Evolutionary conservation across 1,140 invertebrate species (phyloP).

Genomic region (Vanessa atalanta): DNA sequence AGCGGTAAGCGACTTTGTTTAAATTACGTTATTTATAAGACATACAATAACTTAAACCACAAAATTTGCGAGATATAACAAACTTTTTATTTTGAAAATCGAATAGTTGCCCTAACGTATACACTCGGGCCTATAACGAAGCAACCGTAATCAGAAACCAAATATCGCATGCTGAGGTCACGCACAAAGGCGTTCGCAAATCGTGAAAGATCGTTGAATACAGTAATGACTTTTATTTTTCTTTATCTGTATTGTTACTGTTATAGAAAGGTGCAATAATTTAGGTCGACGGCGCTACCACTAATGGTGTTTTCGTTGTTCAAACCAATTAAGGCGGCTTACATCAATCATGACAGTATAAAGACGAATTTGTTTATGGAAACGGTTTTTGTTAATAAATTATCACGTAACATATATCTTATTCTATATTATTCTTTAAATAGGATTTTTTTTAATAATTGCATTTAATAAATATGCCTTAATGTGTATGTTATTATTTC

Average conservation of each 20-base stretch:
- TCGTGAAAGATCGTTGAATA: conserved; percentile 20
- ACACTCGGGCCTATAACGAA: too few species aligned
- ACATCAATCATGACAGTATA: conserved; percentile 29
- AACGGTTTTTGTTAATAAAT: not conserved
- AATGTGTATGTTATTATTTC: too few species aligned
- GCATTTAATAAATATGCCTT: too few species aligned
- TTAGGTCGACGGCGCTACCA: conserved; percentile 25
- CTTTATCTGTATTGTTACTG: conserved; percentile 23
- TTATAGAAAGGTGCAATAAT: conserved; percentile 25
- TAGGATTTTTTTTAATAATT: too few species aligned
- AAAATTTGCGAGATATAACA: too few species aligned
- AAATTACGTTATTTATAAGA: too few species aligned
- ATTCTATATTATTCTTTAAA: too few species aligned
- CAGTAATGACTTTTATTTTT: conserved; percentile 31
- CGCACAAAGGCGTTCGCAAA: conserved; percentile 20
- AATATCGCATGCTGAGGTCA: conserved; percentile 5
- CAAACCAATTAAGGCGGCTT: conserved; percentile 29
- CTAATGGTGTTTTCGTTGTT: conserved; percentile 29
- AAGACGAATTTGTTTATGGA: conserved; percentile 17
- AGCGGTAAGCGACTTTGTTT: too few species aligned
- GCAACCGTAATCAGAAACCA: not conserved
- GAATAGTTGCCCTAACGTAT: too few species aligned
- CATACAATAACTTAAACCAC: too few species aligned
- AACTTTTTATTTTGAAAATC: too few species aligned
- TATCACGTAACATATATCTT: not conserved